phyloP scores from a whole-genome alignment of 2,113 vertebrate species.

The Odocoileus hemionus region DNA sequence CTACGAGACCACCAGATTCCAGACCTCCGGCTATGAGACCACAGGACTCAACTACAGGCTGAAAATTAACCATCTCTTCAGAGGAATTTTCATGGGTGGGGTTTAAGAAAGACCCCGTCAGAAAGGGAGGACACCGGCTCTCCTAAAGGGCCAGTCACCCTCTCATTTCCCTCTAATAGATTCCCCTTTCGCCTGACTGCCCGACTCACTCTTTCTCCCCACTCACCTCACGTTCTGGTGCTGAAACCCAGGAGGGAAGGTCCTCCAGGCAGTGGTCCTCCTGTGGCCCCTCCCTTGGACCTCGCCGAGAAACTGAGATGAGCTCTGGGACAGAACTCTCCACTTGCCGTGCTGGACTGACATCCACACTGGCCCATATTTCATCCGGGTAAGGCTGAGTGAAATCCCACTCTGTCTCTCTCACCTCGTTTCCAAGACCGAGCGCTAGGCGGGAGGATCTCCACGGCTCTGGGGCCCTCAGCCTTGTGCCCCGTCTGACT shows the following conservation, averaged over 20 bases:
- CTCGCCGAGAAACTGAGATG: not conserved
- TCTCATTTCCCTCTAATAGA: not conserved
- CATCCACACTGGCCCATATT: not conserved
- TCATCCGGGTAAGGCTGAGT: not conserved
- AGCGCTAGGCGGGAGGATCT: rapidly evolving
- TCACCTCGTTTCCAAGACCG: rapidly evolving
- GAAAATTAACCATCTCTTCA: not conserved
- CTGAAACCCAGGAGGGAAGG: not conserved
- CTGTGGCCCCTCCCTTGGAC: not conserved
- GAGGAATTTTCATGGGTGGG: not conserved
- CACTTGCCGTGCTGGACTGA: not conserved
- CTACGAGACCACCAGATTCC: not conserved
- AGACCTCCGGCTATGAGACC: not conserved
- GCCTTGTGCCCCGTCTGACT: rapidly evolving
- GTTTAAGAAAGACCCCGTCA: rapidly evolving
- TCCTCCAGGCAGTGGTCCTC: not conserved
- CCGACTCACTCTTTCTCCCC: not conserved
- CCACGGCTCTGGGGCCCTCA: rapidly evolving
- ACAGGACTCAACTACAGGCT: not conserved
- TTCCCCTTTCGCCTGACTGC: not conserved
- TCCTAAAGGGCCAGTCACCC: not conserved
- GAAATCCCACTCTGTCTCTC: not conserved
- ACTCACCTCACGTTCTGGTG: not conserved
- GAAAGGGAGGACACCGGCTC: not conserved
- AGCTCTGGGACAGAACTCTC: not conserved